Conservation (phyloP, 2,797 vertebrate species). For the Halcyon chelicuti region DNA sequence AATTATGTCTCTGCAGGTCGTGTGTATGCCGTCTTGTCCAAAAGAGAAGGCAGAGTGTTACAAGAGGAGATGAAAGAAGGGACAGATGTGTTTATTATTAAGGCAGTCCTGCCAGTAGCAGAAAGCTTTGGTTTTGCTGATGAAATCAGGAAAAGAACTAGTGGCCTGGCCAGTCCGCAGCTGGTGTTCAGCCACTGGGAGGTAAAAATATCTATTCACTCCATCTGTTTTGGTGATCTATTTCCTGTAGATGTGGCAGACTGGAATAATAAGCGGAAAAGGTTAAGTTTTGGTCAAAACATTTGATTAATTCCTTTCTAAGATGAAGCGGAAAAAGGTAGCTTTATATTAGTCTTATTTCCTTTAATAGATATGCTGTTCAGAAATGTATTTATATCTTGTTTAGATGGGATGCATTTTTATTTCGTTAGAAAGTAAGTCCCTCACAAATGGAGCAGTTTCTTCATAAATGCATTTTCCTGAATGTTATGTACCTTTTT, state of each 20-base stretch:
- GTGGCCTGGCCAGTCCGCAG: constrained; percentile 96
- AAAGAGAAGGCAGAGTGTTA: constrained; percentile 91
- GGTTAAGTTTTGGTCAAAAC: constrained; percentile 43
- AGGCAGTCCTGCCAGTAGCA: constrained; percentile 92
- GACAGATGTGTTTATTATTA: constrained; percentile 94
- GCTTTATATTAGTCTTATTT: not conserved
- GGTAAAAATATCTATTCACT: constrained; percentile 78
- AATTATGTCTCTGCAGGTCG: constrained; percentile 74
- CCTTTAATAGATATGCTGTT: not conserved
- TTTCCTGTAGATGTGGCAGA: constrained; percentile 28
- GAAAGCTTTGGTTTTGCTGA: constrained; percentile 98
- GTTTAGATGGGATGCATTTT: not conserved
- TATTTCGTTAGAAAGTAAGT: not conserved
- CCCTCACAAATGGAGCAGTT: not conserved
- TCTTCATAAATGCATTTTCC: not conserved
- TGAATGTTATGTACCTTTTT: not conserved
- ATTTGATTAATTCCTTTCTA: constrained; percentile 9
- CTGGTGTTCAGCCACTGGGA: constrained; percentile 99
- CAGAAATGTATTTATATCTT: not conserved
- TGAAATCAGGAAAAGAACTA: constrained; percentile 95
- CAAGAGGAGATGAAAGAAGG: constrained; percentile 98
- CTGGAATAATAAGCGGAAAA: constrained; percentile 35
- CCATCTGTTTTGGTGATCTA: constrained; percentile 5
- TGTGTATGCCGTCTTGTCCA: constrained; percentile 93
- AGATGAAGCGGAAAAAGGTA: not conserved